A percentile compares a stretch with the other conserved stretches of the same genome.
Conservation (phyloP, 2,797 vertebrate genomes). For the Aldrovandia affinis region DNA sequence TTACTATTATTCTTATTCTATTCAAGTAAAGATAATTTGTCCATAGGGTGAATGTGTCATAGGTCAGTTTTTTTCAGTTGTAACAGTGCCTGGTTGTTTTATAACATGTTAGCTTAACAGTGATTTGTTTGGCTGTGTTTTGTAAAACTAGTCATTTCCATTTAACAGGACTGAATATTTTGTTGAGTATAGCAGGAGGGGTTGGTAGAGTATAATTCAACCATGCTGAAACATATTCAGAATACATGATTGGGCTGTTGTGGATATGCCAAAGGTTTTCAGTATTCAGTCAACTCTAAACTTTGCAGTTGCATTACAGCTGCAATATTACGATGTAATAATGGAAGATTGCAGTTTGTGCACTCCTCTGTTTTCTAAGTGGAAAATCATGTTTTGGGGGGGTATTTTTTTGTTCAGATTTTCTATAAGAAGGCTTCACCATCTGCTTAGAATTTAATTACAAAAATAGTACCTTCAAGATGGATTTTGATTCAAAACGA, state of each 20-base stretch:
- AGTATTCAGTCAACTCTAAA: neutral
- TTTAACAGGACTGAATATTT: neutral
- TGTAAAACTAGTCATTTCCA: too few relatives aligned
- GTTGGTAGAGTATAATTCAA: neutral
- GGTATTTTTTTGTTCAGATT: neutral
- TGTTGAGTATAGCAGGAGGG: neutral
- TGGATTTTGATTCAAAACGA: neutral
- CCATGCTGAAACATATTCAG: neutral
- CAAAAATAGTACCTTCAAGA: neutral
- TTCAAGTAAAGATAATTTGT: neutral
- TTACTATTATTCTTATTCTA: neutral
- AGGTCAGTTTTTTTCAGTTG: neutral
- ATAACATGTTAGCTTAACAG: too few relatives aligned
- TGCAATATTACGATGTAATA: constrained; percentile 26
- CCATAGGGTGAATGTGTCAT: neutral
- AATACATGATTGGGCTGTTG: neutral
- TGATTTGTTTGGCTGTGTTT: too few relatives aligned
- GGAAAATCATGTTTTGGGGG: constrained; percentile 1
- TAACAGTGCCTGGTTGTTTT: too few relatives aligned
- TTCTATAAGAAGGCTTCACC: neutral
- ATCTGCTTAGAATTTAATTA: neutral
- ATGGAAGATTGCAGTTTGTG: neutral
- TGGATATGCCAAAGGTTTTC: neutral
- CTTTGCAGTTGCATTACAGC: neutral
- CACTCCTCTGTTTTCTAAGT: neutral